Conservation (phyloP, 2,797 vertebrate genomes). For the Craterocephalus amniculus region DNA sequence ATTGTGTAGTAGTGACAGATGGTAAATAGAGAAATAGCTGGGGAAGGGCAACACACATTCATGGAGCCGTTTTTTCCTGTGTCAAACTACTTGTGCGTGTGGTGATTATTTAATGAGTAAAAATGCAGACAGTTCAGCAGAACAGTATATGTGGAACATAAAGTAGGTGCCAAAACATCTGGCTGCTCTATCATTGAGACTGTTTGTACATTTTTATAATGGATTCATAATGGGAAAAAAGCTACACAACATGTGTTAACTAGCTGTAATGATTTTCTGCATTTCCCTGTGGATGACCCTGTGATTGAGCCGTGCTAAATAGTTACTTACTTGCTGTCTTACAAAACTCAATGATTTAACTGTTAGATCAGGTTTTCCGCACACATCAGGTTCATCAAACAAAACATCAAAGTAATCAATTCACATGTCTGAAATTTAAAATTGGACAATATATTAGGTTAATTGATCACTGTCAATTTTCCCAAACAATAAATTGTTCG, state of each 20-base stretch:
- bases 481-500: too few relatives aligned
- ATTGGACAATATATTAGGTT: too few relatives aligned
- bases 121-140: constrained; percentile 1
- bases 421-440: neutral
- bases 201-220: constrained; percentile 10
- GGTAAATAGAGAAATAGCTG: constrained; percentile 8
- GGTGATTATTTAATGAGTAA: neutral
- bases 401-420: neutral
- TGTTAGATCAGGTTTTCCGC: neutral
- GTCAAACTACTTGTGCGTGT: constrained; percentile 7
- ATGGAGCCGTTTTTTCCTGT: constrained; percentile 10
- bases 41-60: constrained; percentile 13
- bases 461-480: neutral
- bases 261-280: constrained; percentile 22
- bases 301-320: constrained; percentile 15
- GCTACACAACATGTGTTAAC: constrained; percentile 18
- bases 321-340: constrained; percentile 3
- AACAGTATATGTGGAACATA: neutral
- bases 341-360: neutral
- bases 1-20: constrained; percentile 12
- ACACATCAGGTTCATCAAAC: neutral
- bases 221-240: constrained; percentile 28
- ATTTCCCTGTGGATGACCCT: constrained; percentile 6
- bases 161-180: constrained; percentile 10
- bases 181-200: neutral